A percentile compares a stretch with the other conserved stretches of the same genome.
Evolutionary conservation across 2,113 vertebrate genomes (phyloP).

Genomic region (Parotia lawesii): DNA sequence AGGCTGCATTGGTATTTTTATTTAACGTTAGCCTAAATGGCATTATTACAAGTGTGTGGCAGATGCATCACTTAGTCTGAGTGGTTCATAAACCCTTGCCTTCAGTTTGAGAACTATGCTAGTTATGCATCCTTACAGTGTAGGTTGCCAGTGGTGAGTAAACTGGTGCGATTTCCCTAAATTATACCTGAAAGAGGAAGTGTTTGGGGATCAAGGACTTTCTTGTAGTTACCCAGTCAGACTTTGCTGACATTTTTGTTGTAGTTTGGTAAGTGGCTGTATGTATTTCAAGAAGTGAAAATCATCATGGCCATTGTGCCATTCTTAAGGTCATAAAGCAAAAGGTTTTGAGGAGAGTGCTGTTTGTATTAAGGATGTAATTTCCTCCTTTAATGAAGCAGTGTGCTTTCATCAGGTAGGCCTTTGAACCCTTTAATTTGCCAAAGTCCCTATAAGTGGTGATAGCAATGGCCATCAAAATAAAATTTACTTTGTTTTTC

Average conservation of each 20-base stretch:
- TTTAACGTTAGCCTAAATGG: background rate
- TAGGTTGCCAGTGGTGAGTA: background rate
- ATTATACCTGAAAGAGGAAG: background rate
- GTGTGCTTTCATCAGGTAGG: background rate
- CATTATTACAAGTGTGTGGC: background rate
- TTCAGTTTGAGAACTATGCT: background rate
- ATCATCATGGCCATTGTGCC: background rate
- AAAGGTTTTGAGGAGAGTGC: background rate
- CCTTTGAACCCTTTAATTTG: background rate
- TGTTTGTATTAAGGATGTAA: background rate
- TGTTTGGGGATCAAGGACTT: background rate
- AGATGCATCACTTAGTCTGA: rapidly evolving
- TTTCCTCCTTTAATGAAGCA: background rate
- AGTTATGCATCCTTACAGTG: rapidly evolving
- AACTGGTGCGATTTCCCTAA: background rate
- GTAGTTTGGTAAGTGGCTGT: background rate
- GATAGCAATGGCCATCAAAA: background rate
- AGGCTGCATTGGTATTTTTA: background rate
- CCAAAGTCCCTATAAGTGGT: background rate
- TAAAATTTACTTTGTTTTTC: background rate
- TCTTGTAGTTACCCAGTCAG: background rate
- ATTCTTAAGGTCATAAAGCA: background rate
- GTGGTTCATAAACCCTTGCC: background rate
- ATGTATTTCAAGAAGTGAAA: background rate
- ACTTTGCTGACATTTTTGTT: background rate